A percentile compares a stretch with the other conserved stretches of the same genome.
phyloP scores from a whole-genome alignment of 2,888 invertebrate genomes.

The Dynastes grantii region DNA sequence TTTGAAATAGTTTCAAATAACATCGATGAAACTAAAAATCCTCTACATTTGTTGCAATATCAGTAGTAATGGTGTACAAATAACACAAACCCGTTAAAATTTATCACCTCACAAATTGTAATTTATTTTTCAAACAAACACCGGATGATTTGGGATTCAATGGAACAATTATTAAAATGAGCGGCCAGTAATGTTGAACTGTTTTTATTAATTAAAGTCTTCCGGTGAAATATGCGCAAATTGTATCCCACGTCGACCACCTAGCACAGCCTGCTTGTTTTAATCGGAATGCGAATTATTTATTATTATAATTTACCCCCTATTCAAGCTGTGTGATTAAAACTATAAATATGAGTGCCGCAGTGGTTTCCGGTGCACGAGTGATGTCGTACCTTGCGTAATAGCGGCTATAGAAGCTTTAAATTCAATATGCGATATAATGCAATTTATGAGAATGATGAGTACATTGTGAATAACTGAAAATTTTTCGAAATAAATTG shows the following conservation, averaged over 20 bases:
- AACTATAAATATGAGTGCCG: not conserved
- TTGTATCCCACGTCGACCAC: not conserved
- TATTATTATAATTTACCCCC: conserved; percentile 25
- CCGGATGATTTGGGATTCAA: conserved; percentile 7
- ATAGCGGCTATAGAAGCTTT: too few relatives aligned
- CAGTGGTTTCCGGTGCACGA: not conserved
- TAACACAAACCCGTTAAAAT: not conserved
- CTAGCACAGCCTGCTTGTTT: not conserved
- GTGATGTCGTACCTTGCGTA: too few relatives aligned
- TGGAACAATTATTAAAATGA: conserved; percentile 14
- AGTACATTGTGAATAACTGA: too few relatives aligned
- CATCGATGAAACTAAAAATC: too few relatives aligned
- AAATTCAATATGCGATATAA: too few relatives aligned
- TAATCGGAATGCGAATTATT: conserved; percentile 11
- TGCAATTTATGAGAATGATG: too few relatives aligned
- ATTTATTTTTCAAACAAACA: conserved; percentile 1
- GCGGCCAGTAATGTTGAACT: not conserved
- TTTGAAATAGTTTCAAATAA: too few relatives aligned
- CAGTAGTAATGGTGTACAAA: too few relatives aligned
- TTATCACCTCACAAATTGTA: not conserved
- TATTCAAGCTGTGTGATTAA: conserved; percentile 1
- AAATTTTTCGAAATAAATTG: too few relatives aligned
- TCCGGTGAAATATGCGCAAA: conserved; percentile 3
- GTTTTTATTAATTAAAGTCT: conserved; percentile 35
- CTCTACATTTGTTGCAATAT: too few relatives aligned